Conservation (phyloP, 2,113 vertebrate genomes). For the Galemys pyrenaicus region DNA sequence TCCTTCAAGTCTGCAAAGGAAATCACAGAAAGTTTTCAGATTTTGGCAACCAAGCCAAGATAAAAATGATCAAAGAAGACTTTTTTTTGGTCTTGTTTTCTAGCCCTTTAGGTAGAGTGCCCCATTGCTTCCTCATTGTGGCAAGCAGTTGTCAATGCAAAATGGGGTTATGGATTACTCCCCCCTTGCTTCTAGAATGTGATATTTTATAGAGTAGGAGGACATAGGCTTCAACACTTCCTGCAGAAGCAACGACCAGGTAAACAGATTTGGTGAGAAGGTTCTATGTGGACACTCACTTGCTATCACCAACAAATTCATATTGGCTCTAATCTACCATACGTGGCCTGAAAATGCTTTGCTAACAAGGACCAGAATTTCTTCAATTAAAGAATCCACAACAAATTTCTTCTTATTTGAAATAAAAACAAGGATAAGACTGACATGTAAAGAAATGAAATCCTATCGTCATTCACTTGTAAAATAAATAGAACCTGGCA, state of each 20-base stretch:
- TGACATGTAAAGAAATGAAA: neutral
- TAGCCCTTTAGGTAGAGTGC: constrained; percentile 67
- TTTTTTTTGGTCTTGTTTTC: neutral
- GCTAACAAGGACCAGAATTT: neutral
- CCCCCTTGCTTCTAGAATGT: neutral
- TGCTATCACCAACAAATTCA: neutral
- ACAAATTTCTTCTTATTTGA: neutral
- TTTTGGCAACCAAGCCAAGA: neutral
- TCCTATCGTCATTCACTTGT: neutral
- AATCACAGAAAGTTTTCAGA: neutral
- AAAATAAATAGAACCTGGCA: neutral
- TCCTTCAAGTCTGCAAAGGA: neutral
- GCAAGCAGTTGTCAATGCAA: neutral
- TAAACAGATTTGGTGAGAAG: neutral
- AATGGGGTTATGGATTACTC: neutral
- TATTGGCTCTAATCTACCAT: neutral
- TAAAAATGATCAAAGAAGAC: neutral
- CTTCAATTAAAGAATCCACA: neutral
- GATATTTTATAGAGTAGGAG: neutral
- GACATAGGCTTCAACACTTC: neutral
- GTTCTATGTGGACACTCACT: neutral
- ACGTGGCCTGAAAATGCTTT: neutral
- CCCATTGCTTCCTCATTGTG: neutral
- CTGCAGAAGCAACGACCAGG: neutral
- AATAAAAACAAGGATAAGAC: neutral